These are phyloP conservation scores for Podabrus alpinus DNA, from an alignment of 2,888 invertebrate genomes.

Conservation along the genomic window DNA sequence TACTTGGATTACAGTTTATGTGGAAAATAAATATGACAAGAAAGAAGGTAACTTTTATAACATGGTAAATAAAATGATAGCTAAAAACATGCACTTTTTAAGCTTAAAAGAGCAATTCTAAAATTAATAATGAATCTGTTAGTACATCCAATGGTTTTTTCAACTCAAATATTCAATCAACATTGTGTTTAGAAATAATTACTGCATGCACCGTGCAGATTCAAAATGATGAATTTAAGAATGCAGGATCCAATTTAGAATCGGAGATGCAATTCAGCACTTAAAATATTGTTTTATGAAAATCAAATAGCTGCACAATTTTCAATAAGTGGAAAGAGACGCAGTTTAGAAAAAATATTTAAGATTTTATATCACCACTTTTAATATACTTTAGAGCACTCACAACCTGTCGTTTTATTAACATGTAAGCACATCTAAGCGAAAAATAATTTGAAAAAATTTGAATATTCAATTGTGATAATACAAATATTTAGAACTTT, in stretches of 20 bases:
- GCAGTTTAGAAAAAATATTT: background rate
- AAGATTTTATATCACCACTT: background rate
- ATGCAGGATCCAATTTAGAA: background rate
- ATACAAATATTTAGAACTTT: constrained; percentile 1
- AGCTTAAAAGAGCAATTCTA: too few species aligned
- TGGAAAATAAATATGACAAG: background rate
- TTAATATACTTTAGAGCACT: background rate
- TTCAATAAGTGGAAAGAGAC: background rate
- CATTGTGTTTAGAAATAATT: too few species aligned
- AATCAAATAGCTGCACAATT: background rate
- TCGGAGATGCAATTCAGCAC: background rate
- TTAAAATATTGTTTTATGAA: background rate
- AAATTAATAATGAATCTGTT: too few species aligned
- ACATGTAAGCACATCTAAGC: background rate
- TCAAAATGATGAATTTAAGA: too few species aligned
- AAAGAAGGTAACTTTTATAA: background rate
- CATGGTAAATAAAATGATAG: background rate
- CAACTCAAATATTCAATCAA: too few species aligned
- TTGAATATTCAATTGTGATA: background rate
- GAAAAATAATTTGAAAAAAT: background rate
- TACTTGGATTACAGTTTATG: background rate
- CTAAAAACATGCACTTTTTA: background rate
- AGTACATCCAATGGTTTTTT: too few species aligned
- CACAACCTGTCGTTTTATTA: background rate
- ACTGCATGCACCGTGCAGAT: too few species aligned